Evolutionary conservation across 2,888 invertebrate genomes (phyloP).

Genomic region (Chrysolina americana): DNA sequence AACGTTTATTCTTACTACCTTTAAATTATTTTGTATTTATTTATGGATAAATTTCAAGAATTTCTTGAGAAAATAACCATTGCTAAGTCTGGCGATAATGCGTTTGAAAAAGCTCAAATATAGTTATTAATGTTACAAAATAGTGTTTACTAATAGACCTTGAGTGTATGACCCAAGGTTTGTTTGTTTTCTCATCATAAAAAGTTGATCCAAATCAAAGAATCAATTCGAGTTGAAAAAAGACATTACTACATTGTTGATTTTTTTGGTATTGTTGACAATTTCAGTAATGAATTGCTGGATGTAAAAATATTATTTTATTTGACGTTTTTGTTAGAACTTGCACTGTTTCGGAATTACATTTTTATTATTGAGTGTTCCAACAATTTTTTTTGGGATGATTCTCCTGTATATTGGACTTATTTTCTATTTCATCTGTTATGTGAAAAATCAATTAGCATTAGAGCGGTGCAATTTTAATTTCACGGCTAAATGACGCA

Average conservation of each 20-base stretch:
- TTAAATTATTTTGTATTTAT: constrained; percentile 46
- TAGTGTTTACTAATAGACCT: constrained; percentile 30
- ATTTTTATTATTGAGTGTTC: neutral
- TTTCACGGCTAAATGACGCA: neutral
- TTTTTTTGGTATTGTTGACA: neutral
- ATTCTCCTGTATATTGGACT: neutral
- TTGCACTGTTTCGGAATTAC: too few relatives aligned
- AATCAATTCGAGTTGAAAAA: neutral
- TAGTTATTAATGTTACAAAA: constrained; percentile 30
- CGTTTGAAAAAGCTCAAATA: constrained; percentile 42
- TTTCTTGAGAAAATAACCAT: constrained; percentile 29
- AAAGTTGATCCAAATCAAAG: neutral
- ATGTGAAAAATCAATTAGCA: neutral
- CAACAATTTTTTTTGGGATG: neutral
- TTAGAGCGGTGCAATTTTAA: neutral
- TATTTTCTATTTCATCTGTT: neutral
- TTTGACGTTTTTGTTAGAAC: neutral
- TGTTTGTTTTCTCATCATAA: neutral
- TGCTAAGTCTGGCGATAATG: constrained; percentile 26
- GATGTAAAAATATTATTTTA: neutral
- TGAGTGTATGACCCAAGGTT: neutral
- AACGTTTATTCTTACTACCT: constrained; percentile 36
- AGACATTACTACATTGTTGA: neutral
- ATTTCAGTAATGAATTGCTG: neutral
- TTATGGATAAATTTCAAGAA: constrained; percentile 43